phyloP scores from a whole-genome alignment of 1,140 invertebrate genomes.

The Camponotus floridanus region DNA sequence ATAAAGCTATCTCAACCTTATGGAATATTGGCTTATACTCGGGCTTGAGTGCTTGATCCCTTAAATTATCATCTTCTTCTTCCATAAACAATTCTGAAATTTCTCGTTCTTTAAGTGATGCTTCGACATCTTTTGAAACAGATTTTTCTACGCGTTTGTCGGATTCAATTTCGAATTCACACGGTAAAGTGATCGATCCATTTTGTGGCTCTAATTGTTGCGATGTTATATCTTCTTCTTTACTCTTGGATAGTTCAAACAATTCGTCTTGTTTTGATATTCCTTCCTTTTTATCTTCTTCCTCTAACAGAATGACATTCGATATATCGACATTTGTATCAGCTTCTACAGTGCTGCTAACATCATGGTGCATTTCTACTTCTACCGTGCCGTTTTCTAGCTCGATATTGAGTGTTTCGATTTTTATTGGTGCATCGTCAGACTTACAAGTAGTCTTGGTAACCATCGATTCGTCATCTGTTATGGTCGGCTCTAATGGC shows the following conservation, averaged over 20 bases:
- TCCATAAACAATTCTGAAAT: conserved; percentile 43
- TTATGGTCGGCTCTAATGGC: conserved; percentile 57
- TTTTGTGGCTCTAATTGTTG: background rate
- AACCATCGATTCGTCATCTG: conserved; percentile 72
- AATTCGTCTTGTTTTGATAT: background rate
- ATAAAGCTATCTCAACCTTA: conserved; percentile 81
- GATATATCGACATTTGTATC: conserved; percentile 73
- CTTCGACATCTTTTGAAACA: background rate
- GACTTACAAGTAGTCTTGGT: conserved; percentile 84
- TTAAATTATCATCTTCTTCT: conserved; percentile 47
- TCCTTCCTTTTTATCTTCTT: background rate
- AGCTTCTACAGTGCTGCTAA: conserved; percentile 82
- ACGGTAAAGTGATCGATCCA: background rate
- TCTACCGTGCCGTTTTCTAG: conserved; percentile 85
- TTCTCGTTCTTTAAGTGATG: background rate
- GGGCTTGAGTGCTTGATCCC: conserved; percentile 70
- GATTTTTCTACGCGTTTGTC: conserved; percentile 37
- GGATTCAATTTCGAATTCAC: conserved; percentile 6
- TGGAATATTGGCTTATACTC: conserved; percentile 75
- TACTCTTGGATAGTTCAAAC: background rate
- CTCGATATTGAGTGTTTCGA: conserved; percentile 78
- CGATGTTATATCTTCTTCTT: background rate
- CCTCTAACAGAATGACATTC: conserved; percentile 76
- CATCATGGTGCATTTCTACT: conserved; percentile 83
- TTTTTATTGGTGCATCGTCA: conserved; percentile 80